A percentile compares a stretch with the other conserved stretches of the same genome.
Evolutionary conservation across 2,113 vertebrate genomes (phyloP).

Genomic region (Silurus glanis): DNA sequence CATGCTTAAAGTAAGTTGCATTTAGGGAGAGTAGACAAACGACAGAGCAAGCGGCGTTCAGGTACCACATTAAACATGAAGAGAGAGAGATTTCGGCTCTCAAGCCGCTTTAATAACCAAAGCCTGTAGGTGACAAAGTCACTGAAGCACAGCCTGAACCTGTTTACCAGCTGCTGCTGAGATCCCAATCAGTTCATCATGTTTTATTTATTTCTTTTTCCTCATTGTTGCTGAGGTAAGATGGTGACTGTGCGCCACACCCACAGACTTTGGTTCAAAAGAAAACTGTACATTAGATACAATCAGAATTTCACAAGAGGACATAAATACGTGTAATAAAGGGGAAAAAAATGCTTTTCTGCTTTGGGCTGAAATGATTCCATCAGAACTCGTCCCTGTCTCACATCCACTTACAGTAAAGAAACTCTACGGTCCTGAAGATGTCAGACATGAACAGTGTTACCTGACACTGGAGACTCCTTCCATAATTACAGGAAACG

Average conservation of each 20-base stretch:
- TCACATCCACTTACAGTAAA: neutral
- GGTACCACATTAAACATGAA: slow-evolving; percentile 62
- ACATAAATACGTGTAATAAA: slow-evolving; percentile 8
- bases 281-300: slow-evolving; percentile 65
- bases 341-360: neutral
- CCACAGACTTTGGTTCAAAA: slow-evolving; percentile 75
- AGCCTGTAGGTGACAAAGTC: slow-evolving; percentile 50
- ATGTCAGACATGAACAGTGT: neutral
- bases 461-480: neutral
- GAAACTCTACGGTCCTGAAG: neutral
- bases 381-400: neutral
- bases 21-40: slow-evolving; percentile 98
- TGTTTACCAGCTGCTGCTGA: neutral
- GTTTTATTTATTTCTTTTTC: neutral
- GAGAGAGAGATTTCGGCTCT: slow-evolving; percentile 63
- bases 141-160: neutral
- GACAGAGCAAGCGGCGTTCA: slow-evolving; percentile 80
- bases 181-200: neutral
- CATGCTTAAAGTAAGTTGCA: slow-evolving; percentile 99
- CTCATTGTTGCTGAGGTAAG: neutral
- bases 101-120: slow-evolving; percentile 57
- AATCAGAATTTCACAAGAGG: slow-evolving; percentile 83
- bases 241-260: slow-evolving; percentile 48
- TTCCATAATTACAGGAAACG: neutral
- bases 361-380: neutral